Evolutionary conservation across 2,113 vertebrate species (phyloP).

Genomic region (Ascaphus truei): DNA sequence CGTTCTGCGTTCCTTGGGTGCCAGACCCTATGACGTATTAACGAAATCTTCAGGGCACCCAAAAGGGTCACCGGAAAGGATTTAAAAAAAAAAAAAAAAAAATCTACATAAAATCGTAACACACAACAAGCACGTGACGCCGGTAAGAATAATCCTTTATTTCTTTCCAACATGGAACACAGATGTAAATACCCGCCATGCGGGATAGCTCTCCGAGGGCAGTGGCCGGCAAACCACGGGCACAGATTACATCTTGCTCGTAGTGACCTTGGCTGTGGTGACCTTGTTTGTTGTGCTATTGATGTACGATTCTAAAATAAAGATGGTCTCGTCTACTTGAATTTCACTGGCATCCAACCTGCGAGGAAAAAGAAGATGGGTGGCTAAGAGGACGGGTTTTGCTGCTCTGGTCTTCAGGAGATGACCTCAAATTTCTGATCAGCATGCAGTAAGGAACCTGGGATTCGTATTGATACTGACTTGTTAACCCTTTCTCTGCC

Average conservation of each 20-base stretch:
- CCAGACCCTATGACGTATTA: too few relatives aligned
- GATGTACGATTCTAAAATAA: constrained; percentile 81
- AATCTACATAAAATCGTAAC: too few relatives aligned
- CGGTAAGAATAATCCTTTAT: too few relatives aligned
- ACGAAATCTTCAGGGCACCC: too few relatives aligned
- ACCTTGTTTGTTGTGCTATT: constrained; percentile 52
- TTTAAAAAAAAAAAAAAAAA: too few relatives aligned
- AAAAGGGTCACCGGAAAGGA: too few relatives aligned
- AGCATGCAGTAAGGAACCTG: too few relatives aligned
- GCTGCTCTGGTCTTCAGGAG: neutral
- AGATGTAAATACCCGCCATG: neutral
- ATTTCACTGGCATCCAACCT: constrained; percentile 90
- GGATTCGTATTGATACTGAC: too few relatives aligned
- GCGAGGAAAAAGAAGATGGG: constrained; percentile 9
- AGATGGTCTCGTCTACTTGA: constrained; percentile 90
- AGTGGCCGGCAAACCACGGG: neutral
- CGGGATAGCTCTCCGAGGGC: neutral
- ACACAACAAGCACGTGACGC: too few relatives aligned
- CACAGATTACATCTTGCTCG: neutral
- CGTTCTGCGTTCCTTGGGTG: too few relatives aligned
- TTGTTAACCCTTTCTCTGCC: too few relatives aligned
- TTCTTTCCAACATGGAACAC: constrained; percentile 6
- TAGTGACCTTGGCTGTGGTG: neutral
- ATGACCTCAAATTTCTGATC: too few relatives aligned
- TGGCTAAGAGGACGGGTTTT: neutral